phyloP scores from a whole-genome alignment of 2,888 invertebrate genomes.

The Ormia ochracea region DNA sequence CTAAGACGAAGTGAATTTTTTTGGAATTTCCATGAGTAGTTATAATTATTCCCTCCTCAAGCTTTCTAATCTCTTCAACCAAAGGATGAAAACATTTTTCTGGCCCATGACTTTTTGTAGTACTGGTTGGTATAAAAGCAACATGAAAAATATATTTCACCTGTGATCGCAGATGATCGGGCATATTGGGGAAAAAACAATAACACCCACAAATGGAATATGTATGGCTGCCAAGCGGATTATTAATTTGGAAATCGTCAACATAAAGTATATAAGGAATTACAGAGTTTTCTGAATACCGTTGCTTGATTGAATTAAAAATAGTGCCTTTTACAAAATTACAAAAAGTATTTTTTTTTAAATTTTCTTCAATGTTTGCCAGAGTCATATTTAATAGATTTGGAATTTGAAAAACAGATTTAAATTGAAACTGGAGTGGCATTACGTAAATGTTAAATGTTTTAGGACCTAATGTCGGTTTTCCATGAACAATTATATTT shows the following conservation, averaged over 20 bases:
- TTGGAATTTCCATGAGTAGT: constrained; percentile 18
- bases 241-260: constrained; percentile 46
- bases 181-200: constrained; percentile 23
- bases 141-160: constrained; percentile 60
- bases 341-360: constrained; percentile 22
- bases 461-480: constrained; percentile 26
- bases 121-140: constrained; percentile 53
- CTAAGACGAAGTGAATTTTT: constrained; percentile 60
- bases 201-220: constrained; percentile 40
- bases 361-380: constrained; percentile 26
- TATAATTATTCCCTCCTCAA: constrained; percentile 59
- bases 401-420: constrained; percentile 42
- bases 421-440: constrained; percentile 34
- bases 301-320: constrained; percentile 28
- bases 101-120: constrained; percentile 61
- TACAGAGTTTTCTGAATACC: constrained; percentile 4
- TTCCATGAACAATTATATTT: neutral
- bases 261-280: constrained; percentile 45
- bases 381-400: constrained; percentile 32
- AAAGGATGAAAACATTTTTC: constrained; percentile 49
- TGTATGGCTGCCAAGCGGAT: constrained; percentile 17
- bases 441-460: constrained; percentile 35
- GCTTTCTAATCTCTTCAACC: constrained; percentile 55
- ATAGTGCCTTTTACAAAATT: constrained; percentile 37
- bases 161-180: constrained; percentile 56